A percentile compares a stretch with the other conserved stretches of the same genome.
Evolutionary conservation across 64 coral and sea anemone genomes (phyloP).

Genomic region (Porites australiensis): DNA sequence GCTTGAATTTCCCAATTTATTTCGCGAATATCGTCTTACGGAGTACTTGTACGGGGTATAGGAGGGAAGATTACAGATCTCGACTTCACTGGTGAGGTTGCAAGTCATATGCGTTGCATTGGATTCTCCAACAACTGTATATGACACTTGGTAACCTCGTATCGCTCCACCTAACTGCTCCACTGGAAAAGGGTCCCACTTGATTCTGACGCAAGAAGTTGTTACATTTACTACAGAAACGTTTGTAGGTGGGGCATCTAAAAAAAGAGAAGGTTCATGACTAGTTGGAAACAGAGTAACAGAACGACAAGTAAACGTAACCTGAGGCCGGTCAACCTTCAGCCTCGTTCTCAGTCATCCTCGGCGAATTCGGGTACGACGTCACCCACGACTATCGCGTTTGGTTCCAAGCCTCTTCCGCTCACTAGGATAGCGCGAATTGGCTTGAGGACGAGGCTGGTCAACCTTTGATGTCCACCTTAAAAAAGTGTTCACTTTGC

Average conservation of each 20-base stretch:
- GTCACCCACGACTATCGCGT: no score
- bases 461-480: no score
- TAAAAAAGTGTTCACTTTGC: no score
- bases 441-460: no score
- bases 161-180: background rate
- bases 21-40: background rate
- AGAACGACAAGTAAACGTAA: no score
- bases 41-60: background rate
- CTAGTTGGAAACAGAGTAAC: background rate
- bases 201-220: background rate
- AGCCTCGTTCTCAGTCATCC: no score
- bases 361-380: no score
- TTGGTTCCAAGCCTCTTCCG: no score
- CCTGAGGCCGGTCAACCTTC: no score
- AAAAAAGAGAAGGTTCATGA: background rate
- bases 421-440: no score
- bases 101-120: no score
- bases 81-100: background rate
- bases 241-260: slow-evolving; percentile 21
- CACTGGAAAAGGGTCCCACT: background rate
- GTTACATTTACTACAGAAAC: background rate
- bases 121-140: background rate
- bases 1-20: background rate
- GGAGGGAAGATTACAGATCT: background rate
- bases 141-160: slow-evolving; percentile 3